Conservation (phyloP, 2,888 invertebrate species). For the Cosmopolites sordidus region DNA sequence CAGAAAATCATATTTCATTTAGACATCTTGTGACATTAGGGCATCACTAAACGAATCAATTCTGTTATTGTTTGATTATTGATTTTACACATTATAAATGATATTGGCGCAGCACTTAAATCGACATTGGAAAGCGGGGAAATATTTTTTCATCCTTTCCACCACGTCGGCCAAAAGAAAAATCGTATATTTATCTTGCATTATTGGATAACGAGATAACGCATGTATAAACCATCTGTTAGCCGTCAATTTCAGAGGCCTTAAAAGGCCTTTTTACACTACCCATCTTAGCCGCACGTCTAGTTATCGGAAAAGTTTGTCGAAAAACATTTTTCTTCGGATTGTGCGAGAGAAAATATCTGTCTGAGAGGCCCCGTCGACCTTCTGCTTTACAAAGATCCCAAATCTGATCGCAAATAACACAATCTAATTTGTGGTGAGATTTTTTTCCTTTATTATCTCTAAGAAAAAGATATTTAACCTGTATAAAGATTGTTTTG, state of each 20-base stretch:
- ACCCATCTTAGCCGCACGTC: conserved; percentile 4
- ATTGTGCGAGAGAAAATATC: background rate
- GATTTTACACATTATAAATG: too few relatives aligned
- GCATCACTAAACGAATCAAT: too few relatives aligned
- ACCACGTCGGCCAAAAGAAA: background rate
- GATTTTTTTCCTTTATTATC: background rate
- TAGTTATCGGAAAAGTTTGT: background rate
- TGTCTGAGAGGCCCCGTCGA: background rate
- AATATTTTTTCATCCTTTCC: background rate
- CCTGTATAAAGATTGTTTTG: too few relatives aligned
- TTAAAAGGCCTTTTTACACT: conserved; percentile 12
- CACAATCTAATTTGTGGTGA: background rate
- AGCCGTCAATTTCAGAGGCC: conserved; percentile 12
- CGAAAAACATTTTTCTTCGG: conserved; percentile 1
- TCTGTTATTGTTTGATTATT: too few relatives aligned
- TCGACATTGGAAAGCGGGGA: too few relatives aligned
- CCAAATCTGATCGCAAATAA: background rate
- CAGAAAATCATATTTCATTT: too few relatives aligned
- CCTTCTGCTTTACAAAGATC: background rate
- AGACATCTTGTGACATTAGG: too few relatives aligned
- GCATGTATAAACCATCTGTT: conserved; percentile 13
- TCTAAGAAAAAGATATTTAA: too few relatives aligned
- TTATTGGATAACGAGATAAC: conserved; percentile 14
- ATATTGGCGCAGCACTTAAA: too few relatives aligned
- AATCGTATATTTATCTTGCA: conserved; percentile 4